Evolutionary conservation across 2,113 vertebrate genomes (phyloP).

Genomic region (Glaucidium brasilianum): DNA sequence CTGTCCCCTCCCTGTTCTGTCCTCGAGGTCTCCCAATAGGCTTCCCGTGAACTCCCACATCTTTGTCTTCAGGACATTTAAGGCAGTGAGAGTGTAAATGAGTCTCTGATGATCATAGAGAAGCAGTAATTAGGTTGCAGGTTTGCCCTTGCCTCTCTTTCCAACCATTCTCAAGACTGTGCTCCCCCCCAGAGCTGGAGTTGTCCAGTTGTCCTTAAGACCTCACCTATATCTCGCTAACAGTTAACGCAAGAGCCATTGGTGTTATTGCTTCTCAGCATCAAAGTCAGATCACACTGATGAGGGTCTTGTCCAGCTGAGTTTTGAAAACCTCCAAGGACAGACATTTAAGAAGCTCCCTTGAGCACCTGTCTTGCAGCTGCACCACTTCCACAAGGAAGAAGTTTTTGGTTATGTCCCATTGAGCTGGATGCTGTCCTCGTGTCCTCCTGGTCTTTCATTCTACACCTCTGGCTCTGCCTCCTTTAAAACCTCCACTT

Average conservation of each 20-base stretch:
- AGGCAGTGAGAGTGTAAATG: background rate
- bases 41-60: background rate
- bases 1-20: background rate
- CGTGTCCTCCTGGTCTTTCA: background rate
- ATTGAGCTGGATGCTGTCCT: background rate
- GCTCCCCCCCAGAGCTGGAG: background rate
- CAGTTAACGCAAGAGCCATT: background rate
- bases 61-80: background rate
- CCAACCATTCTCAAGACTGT: background rate
- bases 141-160: background rate
- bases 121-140: background rate
- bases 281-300: background rate
- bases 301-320: background rate
- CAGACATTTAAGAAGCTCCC: background rate
- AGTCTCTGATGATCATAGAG: background rate
- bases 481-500: background rate
- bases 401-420: background rate
- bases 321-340: background rate
- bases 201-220: background rate
- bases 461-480: background rate
- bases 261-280: background rate
- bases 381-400: background rate
- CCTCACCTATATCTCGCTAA: background rate
- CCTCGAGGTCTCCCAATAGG: background rate
- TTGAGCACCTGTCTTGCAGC: background rate